phyloP scores from a whole-genome alignment of 1,140 invertebrate species.

The Reticulitermes speratus region DNA sequence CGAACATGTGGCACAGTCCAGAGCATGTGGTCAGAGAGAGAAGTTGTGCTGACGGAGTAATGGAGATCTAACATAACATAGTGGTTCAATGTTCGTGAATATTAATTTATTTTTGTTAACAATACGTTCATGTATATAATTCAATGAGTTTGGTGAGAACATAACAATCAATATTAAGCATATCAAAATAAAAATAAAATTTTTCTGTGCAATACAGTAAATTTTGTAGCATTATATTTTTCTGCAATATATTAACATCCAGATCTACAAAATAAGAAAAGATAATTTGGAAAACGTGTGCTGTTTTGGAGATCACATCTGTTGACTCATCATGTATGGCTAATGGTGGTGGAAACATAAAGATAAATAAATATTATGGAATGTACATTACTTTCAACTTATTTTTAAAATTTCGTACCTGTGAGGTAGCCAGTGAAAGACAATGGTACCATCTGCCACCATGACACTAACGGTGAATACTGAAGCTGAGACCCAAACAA shows the following conservation, averaged over 20 bases:
- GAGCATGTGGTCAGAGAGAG: background rate
- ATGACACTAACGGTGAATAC: conserved; percentile 64
- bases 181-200: no score
- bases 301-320: background rate
- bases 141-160: no score
- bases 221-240: no score
- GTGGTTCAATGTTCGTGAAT: background rate
- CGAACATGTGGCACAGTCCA: background rate
- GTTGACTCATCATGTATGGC: background rate
- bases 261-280: no score
- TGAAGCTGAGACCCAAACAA: conserved; percentile 66
- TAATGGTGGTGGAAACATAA: background rate
- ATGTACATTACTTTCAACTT: background rate
- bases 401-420: conserved; percentile 43
- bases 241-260: no score
- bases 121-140: background rate
- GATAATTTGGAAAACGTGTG: background rate
- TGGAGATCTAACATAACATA: no score
- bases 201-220: no score
- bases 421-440: conserved; percentile 61
- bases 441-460: conserved; percentile 60
- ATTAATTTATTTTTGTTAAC: conserved; percentile 22
- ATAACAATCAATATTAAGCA: no score
- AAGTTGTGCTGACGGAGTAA: background rate
- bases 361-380: background rate